Percentiles rank a stretch among this genome's conserved stretches.
phyloP scores from a whole-genome alignment of 2,113 vertebrate genomes.

The Climacteris rufus region DNA sequence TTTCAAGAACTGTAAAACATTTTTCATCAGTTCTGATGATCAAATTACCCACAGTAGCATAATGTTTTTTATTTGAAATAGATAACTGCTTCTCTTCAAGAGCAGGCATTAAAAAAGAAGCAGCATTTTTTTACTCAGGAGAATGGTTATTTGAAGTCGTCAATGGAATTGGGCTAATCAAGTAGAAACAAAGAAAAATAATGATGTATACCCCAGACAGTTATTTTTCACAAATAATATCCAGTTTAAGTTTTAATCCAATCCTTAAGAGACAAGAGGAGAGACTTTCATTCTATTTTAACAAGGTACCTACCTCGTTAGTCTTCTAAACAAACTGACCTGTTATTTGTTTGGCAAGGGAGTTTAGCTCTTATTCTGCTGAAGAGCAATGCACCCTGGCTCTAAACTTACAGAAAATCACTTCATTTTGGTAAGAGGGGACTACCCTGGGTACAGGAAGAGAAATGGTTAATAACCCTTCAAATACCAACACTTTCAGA shows the following conservation, averaged over 20 bases:
- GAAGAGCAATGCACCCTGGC: neutral
- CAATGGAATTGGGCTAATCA: constrained; percentile 7
- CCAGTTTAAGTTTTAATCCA: neutral
- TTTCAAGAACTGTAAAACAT: neutral
- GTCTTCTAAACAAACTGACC: neutral
- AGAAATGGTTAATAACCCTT: neutral
- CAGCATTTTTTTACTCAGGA: neutral
- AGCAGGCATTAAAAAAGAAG: neutral
- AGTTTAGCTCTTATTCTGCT: neutral
- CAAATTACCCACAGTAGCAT: neutral
- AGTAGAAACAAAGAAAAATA: constrained; percentile 41
- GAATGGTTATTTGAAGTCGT: neutral
- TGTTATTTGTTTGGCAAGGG: neutral
- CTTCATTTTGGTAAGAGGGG: neutral
- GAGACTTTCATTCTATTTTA: neutral
- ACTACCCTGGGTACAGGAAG: neutral
- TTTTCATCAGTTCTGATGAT: neutral
- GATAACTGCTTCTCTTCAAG: neutral
- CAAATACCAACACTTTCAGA: neutral
- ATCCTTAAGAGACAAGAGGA: neutral
- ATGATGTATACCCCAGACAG: neutral
- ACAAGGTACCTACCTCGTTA: neutral
- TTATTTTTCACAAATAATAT: constrained; percentile 33
- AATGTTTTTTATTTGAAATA: neutral
- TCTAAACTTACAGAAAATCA: neutral